A percentile compares a stretch with the other conserved stretches of the same genome.
Evolutionary conservation across 2,113 vertebrate genomes (phyloP).

Genomic region (Lepisosteus oculatus): DNA sequence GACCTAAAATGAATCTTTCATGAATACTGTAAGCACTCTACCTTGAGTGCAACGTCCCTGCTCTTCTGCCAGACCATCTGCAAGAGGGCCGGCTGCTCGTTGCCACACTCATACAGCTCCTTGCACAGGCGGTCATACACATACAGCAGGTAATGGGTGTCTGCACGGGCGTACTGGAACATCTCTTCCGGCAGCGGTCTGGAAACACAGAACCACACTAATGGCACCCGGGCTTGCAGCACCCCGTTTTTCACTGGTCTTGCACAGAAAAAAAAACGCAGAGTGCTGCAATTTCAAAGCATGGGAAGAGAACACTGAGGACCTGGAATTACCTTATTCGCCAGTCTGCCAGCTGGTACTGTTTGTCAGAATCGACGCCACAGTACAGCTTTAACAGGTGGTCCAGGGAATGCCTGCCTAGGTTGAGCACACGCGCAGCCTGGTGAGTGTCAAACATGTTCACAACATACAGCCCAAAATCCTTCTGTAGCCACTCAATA

Average conservation of each 20-base stretch:
- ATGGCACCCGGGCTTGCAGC: too few relatives aligned
- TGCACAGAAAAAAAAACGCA: too few relatives aligned
- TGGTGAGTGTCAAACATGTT: constrained; percentile 96
- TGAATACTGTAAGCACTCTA: constrained; percentile 30
- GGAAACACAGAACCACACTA: constrained; percentile 1
- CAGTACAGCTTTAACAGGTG: constrained; percentile 87
- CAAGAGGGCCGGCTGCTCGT: constrained; percentile 69
- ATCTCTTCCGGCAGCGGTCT: constrained; percentile 94
- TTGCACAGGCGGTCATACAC: constrained; percentile 81
- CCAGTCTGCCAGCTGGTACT: constrained; percentile 95
- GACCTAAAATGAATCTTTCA: too few relatives aligned
- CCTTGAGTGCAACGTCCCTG: constrained; percentile 86
- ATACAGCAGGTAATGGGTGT: constrained; percentile 94
- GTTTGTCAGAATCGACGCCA: constrained; percentile 79
- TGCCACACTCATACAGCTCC: constrained; percentile 72
- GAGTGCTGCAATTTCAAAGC: too few relatives aligned
- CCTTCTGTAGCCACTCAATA: constrained; percentile 94
- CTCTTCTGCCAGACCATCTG: constrained; percentile 88
- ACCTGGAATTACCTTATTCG: constrained; percentile 76
- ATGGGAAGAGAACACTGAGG: too few relatives aligned
- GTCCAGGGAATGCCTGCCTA: constrained; percentile 86
- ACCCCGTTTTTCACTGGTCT: too few relatives aligned
- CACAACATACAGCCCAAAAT: constrained; percentile 91
- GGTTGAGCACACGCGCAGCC: constrained; percentile 82
- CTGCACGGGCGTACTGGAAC: constrained; percentile 81